These are phyloP conservation scores for Mythimna pallens DNA, from an alignment of 2,888 invertebrate genomes.

Conservation along the genomic window DNA sequence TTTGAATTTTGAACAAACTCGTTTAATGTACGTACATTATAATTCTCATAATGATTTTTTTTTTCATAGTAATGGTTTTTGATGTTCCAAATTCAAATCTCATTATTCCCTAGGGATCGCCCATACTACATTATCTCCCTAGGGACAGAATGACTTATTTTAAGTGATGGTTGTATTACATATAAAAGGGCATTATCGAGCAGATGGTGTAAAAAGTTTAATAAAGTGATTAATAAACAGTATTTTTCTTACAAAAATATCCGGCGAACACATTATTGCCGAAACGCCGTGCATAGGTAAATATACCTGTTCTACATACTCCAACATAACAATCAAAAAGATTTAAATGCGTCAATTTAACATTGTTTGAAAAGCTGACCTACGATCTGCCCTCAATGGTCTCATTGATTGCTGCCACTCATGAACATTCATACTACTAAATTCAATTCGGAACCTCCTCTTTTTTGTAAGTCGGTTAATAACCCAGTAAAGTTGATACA, in stretches of 20 bases:
- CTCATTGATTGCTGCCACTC: not conserved
- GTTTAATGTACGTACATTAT: too few relatives aligned
- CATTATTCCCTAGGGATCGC: too few relatives aligned
- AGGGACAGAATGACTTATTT: too few relatives aligned
- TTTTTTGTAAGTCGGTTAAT: not conserved
- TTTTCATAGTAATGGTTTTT: too few relatives aligned
- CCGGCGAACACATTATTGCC: not conserved
- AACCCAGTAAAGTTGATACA: not conserved
- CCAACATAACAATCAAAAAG: not conserved
- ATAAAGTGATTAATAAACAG: not conserved
- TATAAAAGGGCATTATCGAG: too few relatives aligned
- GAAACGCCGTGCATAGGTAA: not conserved
- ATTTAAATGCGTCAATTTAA: not conserved
- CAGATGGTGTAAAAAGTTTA: not conserved
- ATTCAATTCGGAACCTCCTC: not conserved
- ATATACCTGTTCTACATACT: not conserved
- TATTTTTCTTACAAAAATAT: not conserved
- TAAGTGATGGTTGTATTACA: too few relatives aligned
- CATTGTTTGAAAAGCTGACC: constrained; percentile 24
- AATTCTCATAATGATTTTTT: too few relatives aligned
- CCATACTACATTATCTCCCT: too few relatives aligned
- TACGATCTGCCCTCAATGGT: constrained; percentile 4
- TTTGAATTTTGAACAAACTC: too few relatives aligned
- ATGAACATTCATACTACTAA: not conserved
- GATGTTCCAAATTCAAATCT: too few relatives aligned